These are phyloP conservation scores for Eolophus roseicapilla DNA, from an alignment of 2,113 vertebrate genomes.

Conservation along the genomic window DNA sequence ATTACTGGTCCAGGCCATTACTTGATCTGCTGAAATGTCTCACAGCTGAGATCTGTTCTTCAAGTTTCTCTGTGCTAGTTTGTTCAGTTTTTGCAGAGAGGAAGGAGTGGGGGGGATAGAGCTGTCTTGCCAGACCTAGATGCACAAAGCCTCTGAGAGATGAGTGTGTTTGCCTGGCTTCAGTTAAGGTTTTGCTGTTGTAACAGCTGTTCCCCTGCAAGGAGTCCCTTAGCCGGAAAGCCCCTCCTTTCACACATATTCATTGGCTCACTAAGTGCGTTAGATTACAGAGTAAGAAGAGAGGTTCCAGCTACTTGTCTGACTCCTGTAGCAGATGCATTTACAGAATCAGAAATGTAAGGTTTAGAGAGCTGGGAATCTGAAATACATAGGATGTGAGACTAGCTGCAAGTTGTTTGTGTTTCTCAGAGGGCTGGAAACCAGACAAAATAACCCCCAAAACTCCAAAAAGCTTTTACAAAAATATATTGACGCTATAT, in stretches of 20 bases:
- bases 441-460: neutral
- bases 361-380: neutral
- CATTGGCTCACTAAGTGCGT: slow-evolving; percentile 61
- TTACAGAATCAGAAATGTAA: neutral
- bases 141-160: neutral
- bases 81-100: neutral
- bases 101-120: neutral
- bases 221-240: slow-evolving; percentile 50
- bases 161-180: neutral
- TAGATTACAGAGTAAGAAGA: neutral
- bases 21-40: neutral
- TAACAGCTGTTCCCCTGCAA: slow-evolving; percentile 26
- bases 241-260: slow-evolving; percentile 61
- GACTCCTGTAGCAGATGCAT: neutral
- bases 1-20: slow-evolving; percentile 61
- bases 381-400: neutral
- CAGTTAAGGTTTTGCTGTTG: slow-evolving; percentile 1
- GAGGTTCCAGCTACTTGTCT: slow-evolving; percentile 23
- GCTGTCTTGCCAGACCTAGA: neutral
- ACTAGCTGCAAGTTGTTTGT: neutral
- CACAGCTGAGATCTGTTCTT: neutral
- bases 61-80: neutral
- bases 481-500: neutral
- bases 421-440: neutral
- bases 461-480: neutral